Percentiles rank a stretch among this genome's conserved stretches.
phyloP scores from a whole-genome alignment of 2,113 vertebrate genomes.

The Rissa tridactyla region DNA sequence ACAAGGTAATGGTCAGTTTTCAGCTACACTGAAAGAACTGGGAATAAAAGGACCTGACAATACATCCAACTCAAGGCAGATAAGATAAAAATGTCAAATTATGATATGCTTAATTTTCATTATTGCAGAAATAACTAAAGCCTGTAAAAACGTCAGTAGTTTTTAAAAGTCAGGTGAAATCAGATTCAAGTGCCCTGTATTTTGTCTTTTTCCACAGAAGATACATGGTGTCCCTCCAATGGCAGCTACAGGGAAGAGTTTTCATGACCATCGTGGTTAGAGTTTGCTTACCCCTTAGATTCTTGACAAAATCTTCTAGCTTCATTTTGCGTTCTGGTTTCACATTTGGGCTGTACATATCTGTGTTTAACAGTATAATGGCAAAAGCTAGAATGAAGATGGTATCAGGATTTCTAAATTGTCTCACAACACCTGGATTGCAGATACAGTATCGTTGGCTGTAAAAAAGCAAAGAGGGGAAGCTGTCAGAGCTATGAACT shows the following conservation, averaged over 20 bases:
- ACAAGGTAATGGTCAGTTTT: background rate
- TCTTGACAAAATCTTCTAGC: conserved; percentile 96
- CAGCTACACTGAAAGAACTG: background rate
- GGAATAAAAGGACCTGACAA: background rate
- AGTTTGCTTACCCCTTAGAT: conserved; percentile 84
- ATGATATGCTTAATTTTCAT: background rate
- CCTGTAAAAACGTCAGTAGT: background rate
- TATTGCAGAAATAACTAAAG: background rate
- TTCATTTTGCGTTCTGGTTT: conserved; percentile 99
- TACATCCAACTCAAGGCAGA: background rate
- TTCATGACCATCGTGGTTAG: background rate
- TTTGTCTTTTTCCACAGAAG: background rate
- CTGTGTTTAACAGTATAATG: conserved; percentile 97
- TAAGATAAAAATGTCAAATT: background rate
- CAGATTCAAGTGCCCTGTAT: background rate
- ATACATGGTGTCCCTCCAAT: background rate
- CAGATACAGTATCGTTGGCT: conserved; percentile 99
- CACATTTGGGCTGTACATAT: conserved; percentile 99
- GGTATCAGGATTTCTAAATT: conserved; percentile 96
- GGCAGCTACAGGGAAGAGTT: background rate
- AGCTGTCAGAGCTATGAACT: background rate
- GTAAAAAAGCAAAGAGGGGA: background rate
- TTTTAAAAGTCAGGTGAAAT: background rate
- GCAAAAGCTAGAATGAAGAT: conserved; percentile 99
- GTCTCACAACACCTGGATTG: conserved; percentile 93